Evolutionary conservation across 37 sponge, comb jelly and placozoan genomes (phyloP).

Genomic region (Ephydatia muelleri): DNA sequence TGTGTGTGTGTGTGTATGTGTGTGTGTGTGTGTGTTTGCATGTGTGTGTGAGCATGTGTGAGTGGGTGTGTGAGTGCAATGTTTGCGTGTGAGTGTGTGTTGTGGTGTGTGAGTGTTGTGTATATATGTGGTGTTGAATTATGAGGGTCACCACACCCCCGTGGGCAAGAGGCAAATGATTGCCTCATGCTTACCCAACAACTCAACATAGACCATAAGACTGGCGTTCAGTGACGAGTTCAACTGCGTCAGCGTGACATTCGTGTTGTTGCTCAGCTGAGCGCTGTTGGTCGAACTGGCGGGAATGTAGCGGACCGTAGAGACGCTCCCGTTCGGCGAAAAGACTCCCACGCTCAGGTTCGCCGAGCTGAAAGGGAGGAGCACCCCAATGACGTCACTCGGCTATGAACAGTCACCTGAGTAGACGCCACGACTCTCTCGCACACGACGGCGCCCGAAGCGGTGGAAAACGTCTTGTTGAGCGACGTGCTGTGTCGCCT

Average conservation of each 20-base stretch:
- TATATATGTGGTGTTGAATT: no score
- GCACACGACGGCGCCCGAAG: not conserved
- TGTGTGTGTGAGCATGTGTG: no score
- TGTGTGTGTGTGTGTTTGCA: no score
- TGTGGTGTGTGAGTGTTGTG: no score
- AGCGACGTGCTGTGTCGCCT: not conserved
- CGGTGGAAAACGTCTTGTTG: not conserved
- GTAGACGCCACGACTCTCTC: not conserved
- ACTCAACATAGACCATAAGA: not conserved
- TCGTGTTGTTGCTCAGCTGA: not conserved
- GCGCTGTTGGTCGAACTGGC: not conserved
- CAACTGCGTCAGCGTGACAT: not conserved
- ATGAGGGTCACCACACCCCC: no score
- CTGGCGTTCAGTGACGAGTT: not conserved
- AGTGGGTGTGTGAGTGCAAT: no score
- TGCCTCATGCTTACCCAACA: slow-evolving; percentile 15
- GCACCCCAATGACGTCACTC: not conserved
- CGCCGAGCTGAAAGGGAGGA: not conserved
- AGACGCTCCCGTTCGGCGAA: not conserved
- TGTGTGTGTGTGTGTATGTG: no score
- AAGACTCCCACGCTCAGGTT: not conserved
- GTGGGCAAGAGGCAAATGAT: no score
- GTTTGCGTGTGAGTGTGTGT: no score
- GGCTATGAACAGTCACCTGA: not conserved
- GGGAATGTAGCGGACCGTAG: not conserved